Conservation (phyloP, 1,140 invertebrate genomes). For the Matsumurasca onukii region DNA sequence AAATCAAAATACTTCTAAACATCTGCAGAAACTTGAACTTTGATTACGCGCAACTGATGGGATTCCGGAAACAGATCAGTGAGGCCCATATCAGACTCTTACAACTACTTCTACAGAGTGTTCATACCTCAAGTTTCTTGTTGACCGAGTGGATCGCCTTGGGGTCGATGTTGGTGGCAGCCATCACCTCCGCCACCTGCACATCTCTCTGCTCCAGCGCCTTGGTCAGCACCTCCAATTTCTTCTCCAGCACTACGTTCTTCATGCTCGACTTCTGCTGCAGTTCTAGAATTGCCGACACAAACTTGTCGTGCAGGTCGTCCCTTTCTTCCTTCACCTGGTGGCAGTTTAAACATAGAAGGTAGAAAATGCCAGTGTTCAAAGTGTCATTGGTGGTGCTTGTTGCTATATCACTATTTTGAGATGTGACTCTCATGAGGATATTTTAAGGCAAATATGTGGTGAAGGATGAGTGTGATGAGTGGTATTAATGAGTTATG, state of each 20-base stretch:
- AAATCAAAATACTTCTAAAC: no score
- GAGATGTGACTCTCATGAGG: no score
- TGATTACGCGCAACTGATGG: no score
- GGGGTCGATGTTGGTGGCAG: slow-evolving; percentile 59
- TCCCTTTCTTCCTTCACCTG: slow-evolving; percentile 73
- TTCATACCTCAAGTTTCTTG: slow-evolving; percentile 64
- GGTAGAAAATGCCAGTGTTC: background rate
- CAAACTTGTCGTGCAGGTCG: slow-evolving; percentile 74
- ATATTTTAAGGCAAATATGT: no score
- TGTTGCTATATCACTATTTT: no score
- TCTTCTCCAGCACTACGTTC: slow-evolving; percentile 72
- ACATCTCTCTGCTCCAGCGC: slow-evolving; percentile 68
- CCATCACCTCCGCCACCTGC: slow-evolving; percentile 65
- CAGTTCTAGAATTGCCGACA: slow-evolving; percentile 77
- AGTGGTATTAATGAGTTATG: no score
- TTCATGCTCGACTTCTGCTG: slow-evolving; percentile 81
- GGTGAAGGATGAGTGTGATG: no score
- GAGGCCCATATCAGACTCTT: no score
- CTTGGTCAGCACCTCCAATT: slow-evolving; percentile 64
- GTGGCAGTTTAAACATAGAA: background rate
- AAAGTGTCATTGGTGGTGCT: no score
- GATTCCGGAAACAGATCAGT: no score
- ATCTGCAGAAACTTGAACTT: no score
- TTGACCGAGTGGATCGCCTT: slow-evolving; percentile 57
- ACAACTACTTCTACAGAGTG: no score